Percentiles rank a stretch among this genome's conserved stretches.
phyloP scores from a whole-genome alignment of 1,140 invertebrate genomes.

The Aradophagus sp. region DNA sequence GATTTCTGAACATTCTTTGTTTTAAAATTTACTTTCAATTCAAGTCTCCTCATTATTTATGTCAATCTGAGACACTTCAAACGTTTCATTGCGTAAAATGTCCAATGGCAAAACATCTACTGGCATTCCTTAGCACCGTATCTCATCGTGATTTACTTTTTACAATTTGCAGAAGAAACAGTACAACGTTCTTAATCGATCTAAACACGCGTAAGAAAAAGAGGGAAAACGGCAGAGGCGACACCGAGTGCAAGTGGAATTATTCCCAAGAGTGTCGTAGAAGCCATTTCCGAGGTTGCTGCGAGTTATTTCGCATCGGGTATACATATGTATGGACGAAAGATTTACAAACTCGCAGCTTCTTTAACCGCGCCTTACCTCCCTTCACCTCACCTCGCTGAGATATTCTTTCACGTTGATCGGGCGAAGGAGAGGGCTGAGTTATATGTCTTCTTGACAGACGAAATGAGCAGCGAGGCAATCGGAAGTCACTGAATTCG shows the following conservation, averaged over 20 bases:
- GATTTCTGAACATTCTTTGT: neutral
- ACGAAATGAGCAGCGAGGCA: conserved; percentile 42
- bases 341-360: conserved; percentile 40
- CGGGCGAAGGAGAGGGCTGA: conserved; percentile 7
- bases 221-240: conserved; percentile 2
- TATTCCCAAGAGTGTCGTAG: conserved; percentile 38
- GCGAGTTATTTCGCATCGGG: conserved; percentile 27
- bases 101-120: conserved; percentile 1
- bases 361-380: conserved; percentile 29
- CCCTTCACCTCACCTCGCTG: too few species aligned
- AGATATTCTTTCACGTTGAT: conserved; percentile 1
- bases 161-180: conserved; percentile 31
- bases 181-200: conserved; percentile 42
- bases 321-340: conserved; percentile 21
- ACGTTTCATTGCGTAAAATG: conserved; percentile 23
- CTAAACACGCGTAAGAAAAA: conserved; percentile 31
- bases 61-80: conserved; percentile 8
- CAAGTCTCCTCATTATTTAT: conserved; percentile 12
- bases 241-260: conserved; percentile 32
- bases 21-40: too few species aligned
- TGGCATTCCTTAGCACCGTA: conserved; percentile 22
- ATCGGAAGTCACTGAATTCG: conserved; percentile 47
- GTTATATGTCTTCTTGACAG: conserved; percentile 52
- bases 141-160: conserved; percentile 34
- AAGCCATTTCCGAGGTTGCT: conserved; percentile 36